Evolutionary conservation across 2,797 vertebrate genomes (phyloP), one percentile per base, ranked within the genome.

Genomic region (Philypnodon macrostomus): DNA sequence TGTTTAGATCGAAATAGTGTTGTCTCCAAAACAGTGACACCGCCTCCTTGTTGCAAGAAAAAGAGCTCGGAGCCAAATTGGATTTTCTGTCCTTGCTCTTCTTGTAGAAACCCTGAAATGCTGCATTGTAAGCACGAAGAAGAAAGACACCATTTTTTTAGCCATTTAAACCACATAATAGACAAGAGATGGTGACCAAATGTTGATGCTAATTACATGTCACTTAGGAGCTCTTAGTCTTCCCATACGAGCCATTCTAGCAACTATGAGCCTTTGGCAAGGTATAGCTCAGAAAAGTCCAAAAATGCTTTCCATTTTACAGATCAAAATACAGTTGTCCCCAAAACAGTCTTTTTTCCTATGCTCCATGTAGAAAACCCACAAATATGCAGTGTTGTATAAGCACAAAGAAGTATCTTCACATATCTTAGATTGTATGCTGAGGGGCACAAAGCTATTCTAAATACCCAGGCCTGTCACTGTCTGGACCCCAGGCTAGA

Each of bases 321-420:
- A n/a, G n/a, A n/a, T n/a, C n/a, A n/a, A n/a, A n/a, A n/a, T n/a
- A n/a, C n/a, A n/a, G n/a, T n/a, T n/a, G n/a, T n/a, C n/a, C n/a
- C 26, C 33, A 40, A 32, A 58, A n/a, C 24, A 26, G 16, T 54
- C 40, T 4, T 36, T 53, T 24, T 57, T 31, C 34, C 9, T 17
- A 26, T 26, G 9, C 13, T 23, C 12, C 10, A 37, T 48, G 26
- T 12, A 27, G 33, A 35, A 42, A 19, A 8, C 16, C 6, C n/a
- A 47, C 16, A 8, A 33, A 47, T 10, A 14, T 13, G 18, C 23
- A n/a, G 19, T 15, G 16, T 17, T n/a, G n/a, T n/a, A n/a, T n/a
- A 37, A 42, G 18, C 31, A 51, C 14, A 16, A 45, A 26, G 4
- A 5, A 1, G 17, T 7, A 18, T n/a, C 15, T 37, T 42, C 23